Evolutionary conservation across 2,888 invertebrate species (phyloP).

Genomic region (Phrixothrix hirtus): DNA sequence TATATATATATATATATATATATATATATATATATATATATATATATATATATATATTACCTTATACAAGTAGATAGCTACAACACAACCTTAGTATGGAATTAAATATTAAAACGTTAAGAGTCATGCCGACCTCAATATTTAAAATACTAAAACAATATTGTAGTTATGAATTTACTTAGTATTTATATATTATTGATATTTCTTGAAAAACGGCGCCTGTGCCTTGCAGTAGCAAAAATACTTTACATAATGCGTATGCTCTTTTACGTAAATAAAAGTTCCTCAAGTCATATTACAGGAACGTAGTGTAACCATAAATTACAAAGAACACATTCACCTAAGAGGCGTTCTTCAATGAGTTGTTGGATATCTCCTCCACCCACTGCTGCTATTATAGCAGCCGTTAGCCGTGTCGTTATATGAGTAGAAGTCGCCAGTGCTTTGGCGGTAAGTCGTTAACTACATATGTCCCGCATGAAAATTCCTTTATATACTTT

Average conservation of each 20-base stretch:
- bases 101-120: no score
- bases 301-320: conserved; percentile 30
- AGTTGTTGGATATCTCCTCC: conserved; percentile 40
- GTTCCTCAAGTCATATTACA: conserved; percentile 31
- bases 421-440: conserved; percentile 36
- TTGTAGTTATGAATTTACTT: conserved; percentile 15
- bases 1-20: no score
- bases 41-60: no score
- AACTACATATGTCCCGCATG: conserved; percentile 32
- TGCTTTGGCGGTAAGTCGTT: conserved; percentile 36
- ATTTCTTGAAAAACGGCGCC: conserved; percentile 19
- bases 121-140: conserved; percentile 5
- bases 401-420: conserved; percentile 37
- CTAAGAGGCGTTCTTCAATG: conserved; percentile 40
- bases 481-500: conserved; percentile 30
- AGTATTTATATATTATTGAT: conserved; percentile 10
- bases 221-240: conserved; percentile 27
- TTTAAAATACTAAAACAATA: conserved; percentile 14
- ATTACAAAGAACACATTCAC: conserved; percentile 34
- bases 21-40: no score
- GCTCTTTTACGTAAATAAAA: conserved; percentile 27
- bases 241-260: conserved; percentile 29
- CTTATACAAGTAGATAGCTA: no score
- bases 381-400: conserved; percentile 40
- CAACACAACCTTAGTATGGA: no score